These are phyloP conservation scores for Pasiphila rectangulata DNA, from an alignment of 2,888 invertebrate species.

Conservation along the genomic window DNA sequence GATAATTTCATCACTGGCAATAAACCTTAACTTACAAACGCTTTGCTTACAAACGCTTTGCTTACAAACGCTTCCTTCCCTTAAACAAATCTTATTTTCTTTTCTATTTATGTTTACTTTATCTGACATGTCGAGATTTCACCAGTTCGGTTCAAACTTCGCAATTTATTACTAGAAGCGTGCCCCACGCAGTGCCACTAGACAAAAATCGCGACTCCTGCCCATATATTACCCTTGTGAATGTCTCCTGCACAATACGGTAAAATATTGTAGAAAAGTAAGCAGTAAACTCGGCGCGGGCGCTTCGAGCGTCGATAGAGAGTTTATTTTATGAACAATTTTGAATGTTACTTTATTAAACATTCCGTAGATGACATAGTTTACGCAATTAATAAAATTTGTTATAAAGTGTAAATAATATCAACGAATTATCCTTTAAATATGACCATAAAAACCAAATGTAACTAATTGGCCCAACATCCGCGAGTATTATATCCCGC, in stretches of 20 bases:
- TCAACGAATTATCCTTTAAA: too few relatives aligned
- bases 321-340: conserved; percentile 39
- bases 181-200: conserved; percentile 72
- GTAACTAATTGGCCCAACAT: too few relatives aligned
- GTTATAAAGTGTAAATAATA: too few relatives aligned
- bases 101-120: conserved; percentile 14
- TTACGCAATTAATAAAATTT: too few relatives aligned
- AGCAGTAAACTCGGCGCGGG: conserved; percentile 68
- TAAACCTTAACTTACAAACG: neutral
- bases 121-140: conserved; percentile 28
- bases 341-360: neutral
- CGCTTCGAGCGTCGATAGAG: conserved; percentile 61
- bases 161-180: conserved; percentile 48
- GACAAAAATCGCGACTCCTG: conserved; percentile 73
- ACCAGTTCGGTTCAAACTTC: conserved; percentile 21
- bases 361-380: too few relatives aligned
- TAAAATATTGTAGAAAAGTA: conserved; percentile 70
- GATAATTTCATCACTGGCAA: conserved; percentile 8
- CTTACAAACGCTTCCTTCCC: too few relatives aligned
- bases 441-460: too few relatives aligned
- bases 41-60: neutral
- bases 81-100: too few relatives aligned
- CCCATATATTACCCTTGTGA: conserved; percentile 72
- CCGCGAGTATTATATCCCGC: neutral
- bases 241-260: conserved; percentile 60